A percentile compares a stretch with the other conserved stretches of the same genome.
Evolutionary conservation across 2,888 invertebrate species (phyloP).

Genomic region (Dendrolimus pini): DNA sequence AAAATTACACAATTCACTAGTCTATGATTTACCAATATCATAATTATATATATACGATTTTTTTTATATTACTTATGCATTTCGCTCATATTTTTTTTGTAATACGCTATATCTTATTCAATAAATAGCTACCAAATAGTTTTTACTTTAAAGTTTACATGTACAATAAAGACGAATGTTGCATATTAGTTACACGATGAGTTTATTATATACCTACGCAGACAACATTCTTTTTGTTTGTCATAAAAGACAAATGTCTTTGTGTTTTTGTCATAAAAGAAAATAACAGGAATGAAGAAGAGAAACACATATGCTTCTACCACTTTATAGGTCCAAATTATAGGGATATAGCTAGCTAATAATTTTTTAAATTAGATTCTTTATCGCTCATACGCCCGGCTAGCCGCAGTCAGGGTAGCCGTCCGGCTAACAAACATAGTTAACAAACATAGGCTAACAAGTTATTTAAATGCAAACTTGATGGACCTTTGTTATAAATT

Average conservation of each 20-base stretch:
- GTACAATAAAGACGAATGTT: constrained; percentile 48
- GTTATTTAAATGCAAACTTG: no score
- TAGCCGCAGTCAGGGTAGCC: no score
- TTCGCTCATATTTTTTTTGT: constrained; percentile 7
- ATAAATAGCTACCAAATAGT: constrained; percentile 60
- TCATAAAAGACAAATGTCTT: no score
- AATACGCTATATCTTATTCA: constrained; percentile 58
- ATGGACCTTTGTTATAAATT: no score
- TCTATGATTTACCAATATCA: constrained; percentile 28
- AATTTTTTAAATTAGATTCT: no score
- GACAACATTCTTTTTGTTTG: constrained; percentile 12
- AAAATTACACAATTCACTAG: constrained; percentile 29
- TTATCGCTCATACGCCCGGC: no score
- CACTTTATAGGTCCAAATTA: no score
- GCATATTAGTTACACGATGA: constrained; percentile 52
- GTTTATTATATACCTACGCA: neutral
- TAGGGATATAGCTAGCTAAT: no score
- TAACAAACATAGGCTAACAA: no score
- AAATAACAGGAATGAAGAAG: no score
- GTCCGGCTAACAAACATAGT: no score
- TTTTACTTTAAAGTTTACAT: constrained; percentile 55
- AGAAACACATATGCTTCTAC: no score
- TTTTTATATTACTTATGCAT: constrained; percentile 37
- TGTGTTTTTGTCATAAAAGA: neutral
- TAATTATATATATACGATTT: constrained; percentile 25